Percentiles rank a stretch among this genome's conserved stretches.
These are phyloP conservation scores for Eupeodes luniger DNA, from an alignment of 2,888 invertebrate genomes.

Conservation along the genomic window DNA sequence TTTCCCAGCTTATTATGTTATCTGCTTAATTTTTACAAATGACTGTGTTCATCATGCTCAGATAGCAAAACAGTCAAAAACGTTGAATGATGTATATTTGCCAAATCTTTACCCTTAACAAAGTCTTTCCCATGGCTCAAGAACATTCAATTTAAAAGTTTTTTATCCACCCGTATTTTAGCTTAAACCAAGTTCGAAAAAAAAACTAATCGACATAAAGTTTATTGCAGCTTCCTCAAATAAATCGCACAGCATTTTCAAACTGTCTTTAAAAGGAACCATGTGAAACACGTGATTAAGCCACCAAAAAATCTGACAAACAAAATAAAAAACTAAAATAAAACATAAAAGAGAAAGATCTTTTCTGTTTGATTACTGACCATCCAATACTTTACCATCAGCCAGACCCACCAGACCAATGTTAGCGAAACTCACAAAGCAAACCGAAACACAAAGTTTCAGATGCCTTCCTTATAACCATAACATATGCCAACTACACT, in stretches of 20 bases:
- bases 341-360: constrained; percentile 50
- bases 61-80: neutral
- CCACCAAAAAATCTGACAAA: constrained; percentile 44
- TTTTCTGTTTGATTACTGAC: constrained; percentile 64
- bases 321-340: constrained; percentile 40
- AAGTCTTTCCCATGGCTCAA: constrained; percentile 31
- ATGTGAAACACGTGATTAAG: constrained; percentile 63
- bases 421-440: constrained; percentile 45
- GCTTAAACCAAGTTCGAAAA: constrained; percentile 34
- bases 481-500: neutral
- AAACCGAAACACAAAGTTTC: constrained; percentile 14
- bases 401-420: constrained; percentile 9
- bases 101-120: constrained; percentile 1
- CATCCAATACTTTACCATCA: constrained; percentile 13
- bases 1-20: too few species aligned
- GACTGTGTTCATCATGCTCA: too few species aligned
- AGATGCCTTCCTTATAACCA: constrained; percentile 20
- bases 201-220: constrained; percentile 51
- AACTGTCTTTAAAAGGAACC: constrained; percentile 58
- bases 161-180: constrained; percentile 20
- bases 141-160: neutral
- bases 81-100: neutral
- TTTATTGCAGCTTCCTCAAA: constrained; percentile 74
- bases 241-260: constrained; percentile 67
- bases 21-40: too few species aligned